Conservation (phyloP, 2,888 invertebrate genomes). For the Diloba caeruleocephala region DNA sequence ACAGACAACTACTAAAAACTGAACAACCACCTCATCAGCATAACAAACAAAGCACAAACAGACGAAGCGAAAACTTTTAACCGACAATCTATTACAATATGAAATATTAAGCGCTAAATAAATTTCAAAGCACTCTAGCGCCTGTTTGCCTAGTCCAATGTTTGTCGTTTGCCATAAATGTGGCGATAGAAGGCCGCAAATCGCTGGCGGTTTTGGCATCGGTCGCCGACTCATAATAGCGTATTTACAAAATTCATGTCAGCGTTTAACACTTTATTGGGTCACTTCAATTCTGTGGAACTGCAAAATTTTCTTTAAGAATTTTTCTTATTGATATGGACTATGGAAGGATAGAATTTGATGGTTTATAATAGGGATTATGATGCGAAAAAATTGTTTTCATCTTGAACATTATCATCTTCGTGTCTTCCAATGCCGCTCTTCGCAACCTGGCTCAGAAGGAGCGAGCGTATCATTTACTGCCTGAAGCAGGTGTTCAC, state of each 20-base stretch:
- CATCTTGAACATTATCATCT: too few relatives aligned
- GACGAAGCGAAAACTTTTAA: conserved; percentile 22
- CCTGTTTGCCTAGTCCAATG: conserved; percentile 42
- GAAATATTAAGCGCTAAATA: conserved; percentile 53
- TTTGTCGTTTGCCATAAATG: conserved; percentile 55
- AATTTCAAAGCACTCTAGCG: conserved; percentile 51
- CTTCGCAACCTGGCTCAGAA: too few relatives aligned
- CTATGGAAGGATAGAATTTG: too few relatives aligned
- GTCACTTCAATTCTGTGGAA: conserved; percentile 14
- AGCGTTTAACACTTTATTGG: conserved; percentile 45
- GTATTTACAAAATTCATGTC: conserved; percentile 50
- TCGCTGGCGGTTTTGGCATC: conserved; percentile 59
- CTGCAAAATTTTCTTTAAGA: conserved; percentile 14
- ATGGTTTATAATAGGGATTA: too few relatives aligned
- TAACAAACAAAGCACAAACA: conserved; percentile 12
- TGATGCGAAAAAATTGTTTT: too few relatives aligned
- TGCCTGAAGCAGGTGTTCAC: too few relatives aligned
- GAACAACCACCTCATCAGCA: too few relatives aligned
- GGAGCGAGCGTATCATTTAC: too few relatives aligned
- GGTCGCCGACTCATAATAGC: conserved; percentile 47
- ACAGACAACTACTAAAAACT: neutral
- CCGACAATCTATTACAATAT: conserved; percentile 36
- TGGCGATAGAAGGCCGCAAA: conserved; percentile 53
- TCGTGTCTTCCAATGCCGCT: too few relatives aligned
- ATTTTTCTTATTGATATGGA: too few relatives aligned